phyloP scores from a whole-genome alignment of 2,113 vertebrate genomes.

The Bos indicus region DNA sequence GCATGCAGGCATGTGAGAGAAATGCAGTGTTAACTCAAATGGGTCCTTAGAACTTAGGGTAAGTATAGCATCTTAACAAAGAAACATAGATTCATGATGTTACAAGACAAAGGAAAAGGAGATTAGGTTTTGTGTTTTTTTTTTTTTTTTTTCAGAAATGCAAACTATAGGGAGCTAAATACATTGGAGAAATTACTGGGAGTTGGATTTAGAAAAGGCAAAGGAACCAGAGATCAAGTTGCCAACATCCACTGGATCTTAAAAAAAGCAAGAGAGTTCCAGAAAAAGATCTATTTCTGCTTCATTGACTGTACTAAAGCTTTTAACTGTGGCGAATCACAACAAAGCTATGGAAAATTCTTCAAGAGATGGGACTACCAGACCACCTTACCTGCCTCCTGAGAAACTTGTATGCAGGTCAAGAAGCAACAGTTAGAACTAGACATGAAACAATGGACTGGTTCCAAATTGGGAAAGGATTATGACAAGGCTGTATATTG shows the following conservation, averaged over 20 bases:
- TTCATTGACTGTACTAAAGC: not conserved
- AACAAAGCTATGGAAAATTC: not conserved
- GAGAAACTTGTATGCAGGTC: not conserved
- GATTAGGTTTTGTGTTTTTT: not conserved
- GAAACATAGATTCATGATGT: not conserved
- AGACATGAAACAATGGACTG: not conserved
- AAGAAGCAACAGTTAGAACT: not conserved
- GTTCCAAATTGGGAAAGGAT: not conserved
- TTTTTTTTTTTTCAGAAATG: not conserved
- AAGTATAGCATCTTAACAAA: not conserved
- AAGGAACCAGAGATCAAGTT: not conserved
- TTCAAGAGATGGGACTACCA: not conserved
- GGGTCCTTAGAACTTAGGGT: not conserved
- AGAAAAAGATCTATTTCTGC: not conserved
- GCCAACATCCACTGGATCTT: not conserved
- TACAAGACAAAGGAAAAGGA: not conserved
- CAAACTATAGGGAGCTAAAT: not conserved
- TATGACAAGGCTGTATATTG: not conserved
- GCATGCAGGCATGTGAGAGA: not conserved
- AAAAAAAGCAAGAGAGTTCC: not conserved
- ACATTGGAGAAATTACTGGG: not conserved
- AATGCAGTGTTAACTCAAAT: not conserved
- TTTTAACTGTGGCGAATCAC: not conserved
- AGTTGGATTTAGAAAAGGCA: not conserved
- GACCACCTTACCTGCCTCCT: not conserved